phyloP scores from a whole-genome alignment of 2,113 vertebrate species.

The Hippocampus guttulatus region DNA sequence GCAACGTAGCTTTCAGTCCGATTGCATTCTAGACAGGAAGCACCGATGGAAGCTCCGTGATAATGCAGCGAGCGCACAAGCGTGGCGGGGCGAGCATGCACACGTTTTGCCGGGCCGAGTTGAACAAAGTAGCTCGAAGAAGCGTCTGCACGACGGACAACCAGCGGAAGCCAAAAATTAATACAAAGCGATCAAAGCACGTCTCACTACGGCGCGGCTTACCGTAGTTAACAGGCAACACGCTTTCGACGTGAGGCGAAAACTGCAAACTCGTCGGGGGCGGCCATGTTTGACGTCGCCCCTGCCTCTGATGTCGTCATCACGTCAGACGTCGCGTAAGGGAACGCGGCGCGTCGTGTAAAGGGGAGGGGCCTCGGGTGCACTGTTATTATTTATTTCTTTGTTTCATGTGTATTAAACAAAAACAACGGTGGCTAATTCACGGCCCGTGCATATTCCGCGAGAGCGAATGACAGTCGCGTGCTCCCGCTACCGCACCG shows the following conservation, averaged over 20 bases:
- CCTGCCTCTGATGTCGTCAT: not conserved
- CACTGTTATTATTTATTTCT: constrained; percentile 82
- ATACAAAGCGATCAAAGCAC: accelerated
- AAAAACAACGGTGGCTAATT: constrained; percentile 65
- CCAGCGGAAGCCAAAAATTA: accelerated
- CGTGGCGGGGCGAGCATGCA: constrained; percentile 40
- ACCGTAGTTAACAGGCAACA: constrained; percentile 25
- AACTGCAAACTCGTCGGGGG: not conserved
- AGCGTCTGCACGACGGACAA: not conserved
- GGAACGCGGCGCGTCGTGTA: constrained; percentile 56
- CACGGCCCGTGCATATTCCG: constrained; percentile 39
- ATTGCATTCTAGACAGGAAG: not conserved
- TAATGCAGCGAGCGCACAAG: constrained; percentile 32
- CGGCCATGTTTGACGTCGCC: constrained; percentile 55
- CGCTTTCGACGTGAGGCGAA: not conserved
- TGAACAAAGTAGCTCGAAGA: not conserved
- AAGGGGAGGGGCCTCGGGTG: constrained; percentile 61
- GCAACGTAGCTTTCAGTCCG: not conserved
- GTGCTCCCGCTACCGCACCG: constrained; percentile 35
- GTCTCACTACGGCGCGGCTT: not conserved
- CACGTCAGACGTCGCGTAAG: constrained; percentile 40
- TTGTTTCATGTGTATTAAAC: constrained; percentile 73
- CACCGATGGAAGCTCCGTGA: not conserved
- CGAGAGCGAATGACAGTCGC: constrained; percentile 54
- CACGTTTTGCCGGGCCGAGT: not conserved